Evolutionary conservation across 2,888 invertebrate species (phyloP).

Genomic region (Stenichneumon culpator): DNA sequence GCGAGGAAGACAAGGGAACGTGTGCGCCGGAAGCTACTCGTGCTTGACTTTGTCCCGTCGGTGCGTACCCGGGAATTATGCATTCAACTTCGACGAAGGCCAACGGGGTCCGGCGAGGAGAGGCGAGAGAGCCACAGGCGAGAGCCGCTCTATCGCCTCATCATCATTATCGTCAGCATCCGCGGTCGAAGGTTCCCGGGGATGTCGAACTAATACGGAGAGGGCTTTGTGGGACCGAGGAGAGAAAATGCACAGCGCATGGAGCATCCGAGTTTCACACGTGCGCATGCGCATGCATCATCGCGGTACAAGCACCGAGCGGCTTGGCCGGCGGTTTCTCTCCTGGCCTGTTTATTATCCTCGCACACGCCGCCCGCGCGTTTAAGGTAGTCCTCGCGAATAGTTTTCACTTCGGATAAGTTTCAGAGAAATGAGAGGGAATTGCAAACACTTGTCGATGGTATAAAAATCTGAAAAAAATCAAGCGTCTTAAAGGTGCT

Average conservation of each 20-base stretch:
- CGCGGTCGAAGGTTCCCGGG: conserved; percentile 48
- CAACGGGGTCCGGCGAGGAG: conserved; percentile 1
- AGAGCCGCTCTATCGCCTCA: conserved; percentile 12
- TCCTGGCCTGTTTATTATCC: conserved; percentile 70
- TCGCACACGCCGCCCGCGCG: conserved; percentile 48
- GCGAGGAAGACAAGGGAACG: conserved; percentile 11
- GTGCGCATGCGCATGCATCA: conserved; percentile 57
- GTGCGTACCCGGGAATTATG: not conserved
- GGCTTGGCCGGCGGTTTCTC: conserved; percentile 63
- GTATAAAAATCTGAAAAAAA: too few species aligned
- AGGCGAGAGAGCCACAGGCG: not conserved
- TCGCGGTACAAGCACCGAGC: not conserved
- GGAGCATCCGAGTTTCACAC: conserved; percentile 49
- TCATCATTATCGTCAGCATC: conserved; percentile 47
- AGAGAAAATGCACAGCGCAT: conserved; percentile 23
- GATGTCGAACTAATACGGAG: conserved; percentile 51
- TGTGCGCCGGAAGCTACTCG: conserved; percentile 11
- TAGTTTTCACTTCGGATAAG: too few species aligned
- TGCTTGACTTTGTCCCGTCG: not conserved
- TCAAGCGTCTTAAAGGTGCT: too few species aligned
- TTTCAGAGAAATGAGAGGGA: too few species aligned
- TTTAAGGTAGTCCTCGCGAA: not conserved
- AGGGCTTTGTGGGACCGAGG: conserved; percentile 24
- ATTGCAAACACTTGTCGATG: too few species aligned
- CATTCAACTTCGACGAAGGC: conserved; percentile 41